Base-by-base conservation (phyloP, 2,888 invertebrate species). In the Diarsia mendica region DNA sequence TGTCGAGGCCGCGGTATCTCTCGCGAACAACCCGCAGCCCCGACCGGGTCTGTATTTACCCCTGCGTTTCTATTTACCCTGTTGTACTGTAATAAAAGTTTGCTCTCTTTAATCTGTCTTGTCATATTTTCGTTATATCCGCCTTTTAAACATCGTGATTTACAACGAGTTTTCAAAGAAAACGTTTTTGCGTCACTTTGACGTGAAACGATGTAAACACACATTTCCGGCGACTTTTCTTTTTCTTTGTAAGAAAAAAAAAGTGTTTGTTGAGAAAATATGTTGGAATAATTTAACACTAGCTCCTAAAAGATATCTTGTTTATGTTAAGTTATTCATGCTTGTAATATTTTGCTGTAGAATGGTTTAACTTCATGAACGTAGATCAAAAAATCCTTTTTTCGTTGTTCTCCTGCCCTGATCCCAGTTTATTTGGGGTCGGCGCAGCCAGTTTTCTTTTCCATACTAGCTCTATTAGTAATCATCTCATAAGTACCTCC, bases 111-210 rank as follows among this genome's bases (percentile, higher is more conserved):
- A 44, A 49, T 60, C 28, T 46, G 9, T 33, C 33, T 23, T 23
- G 18, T 44, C n/a, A 48, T 18, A 55, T 49, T 70, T 33, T 39
- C 23, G 15, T 44, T 53, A 49, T 13, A 65, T 60, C 33, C n/a
- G 33, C 23, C 33, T 58, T 55, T 33, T 48, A 49, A 67, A 64
- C 60, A 64, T 53, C 46, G 3, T 61, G 23, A 48, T 72, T 39
- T 61, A 58, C 49, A 71, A 18, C 3, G 39, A 53, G 18, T 71
- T 51, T n/a, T 71, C 75, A 83, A 75, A 79, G 75, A n/a, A n/a
- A 79, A n/a, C 61, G 61, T 53, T 72, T 83, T 46, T 48, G 58
- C 64, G 65, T 28, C 51, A 53, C 71, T 82, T 82, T 55, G 66
- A 63, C 55, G 48, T 39, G 49, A 67, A 81, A 71, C 67, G 8